Conservation (phyloP, 2,113 vertebrate species). For the Rhinopomastus cyanomelas region DNA sequence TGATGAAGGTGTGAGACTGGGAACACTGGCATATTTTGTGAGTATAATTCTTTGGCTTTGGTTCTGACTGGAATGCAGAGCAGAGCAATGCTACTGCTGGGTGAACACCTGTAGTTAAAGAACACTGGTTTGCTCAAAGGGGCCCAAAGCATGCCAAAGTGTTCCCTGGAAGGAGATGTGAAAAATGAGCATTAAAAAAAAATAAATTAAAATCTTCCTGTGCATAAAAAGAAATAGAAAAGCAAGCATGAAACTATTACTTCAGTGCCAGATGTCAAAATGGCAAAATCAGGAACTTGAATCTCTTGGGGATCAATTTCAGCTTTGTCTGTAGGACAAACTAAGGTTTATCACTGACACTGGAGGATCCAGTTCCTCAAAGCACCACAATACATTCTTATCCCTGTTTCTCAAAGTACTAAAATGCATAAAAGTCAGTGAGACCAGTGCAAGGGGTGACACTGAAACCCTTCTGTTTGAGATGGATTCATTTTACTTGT, state of each 20-base stretch:
- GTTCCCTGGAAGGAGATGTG: constrained; percentile 16
- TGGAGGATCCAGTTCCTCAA: constrained; percentile 17
- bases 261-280: not conserved
- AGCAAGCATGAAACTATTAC: constrained; percentile 14
- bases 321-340: constrained; percentile 30
- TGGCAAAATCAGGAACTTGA: constrained; percentile 36
- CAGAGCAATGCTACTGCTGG: constrained; percentile 10
- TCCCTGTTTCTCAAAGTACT: not conserved
- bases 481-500: not conserved
- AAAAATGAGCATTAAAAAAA: not conserved
- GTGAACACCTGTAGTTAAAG: constrained; percentile 56
- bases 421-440: not conserved
- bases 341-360: not conserved
- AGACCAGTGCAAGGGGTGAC: not conserved
- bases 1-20: not conserved
- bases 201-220: not conserved
- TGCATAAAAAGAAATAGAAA: constrained; percentile 16
- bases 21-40: constrained; percentile 41
- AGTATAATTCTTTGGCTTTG: constrained; percentile 40
- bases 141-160: constrained; percentile 4
- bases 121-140: constrained; percentile 16
- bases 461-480: not conserved
- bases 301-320: constrained; percentile 17
- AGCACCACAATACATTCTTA: not conserved
- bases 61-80: constrained; percentile 20